Evolutionary conservation across 2,888 invertebrate species (phyloP).

Genomic region (Aphidius colemani): DNA sequence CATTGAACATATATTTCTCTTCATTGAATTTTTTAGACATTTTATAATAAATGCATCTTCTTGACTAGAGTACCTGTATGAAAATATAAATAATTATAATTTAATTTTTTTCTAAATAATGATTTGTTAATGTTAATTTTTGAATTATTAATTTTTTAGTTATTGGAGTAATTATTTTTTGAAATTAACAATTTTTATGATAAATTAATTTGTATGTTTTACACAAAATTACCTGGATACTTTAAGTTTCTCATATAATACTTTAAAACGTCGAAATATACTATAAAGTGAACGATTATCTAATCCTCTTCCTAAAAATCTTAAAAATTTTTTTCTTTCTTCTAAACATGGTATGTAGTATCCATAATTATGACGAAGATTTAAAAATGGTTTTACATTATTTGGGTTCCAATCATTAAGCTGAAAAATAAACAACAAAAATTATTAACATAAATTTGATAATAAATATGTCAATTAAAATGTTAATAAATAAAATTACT

Average conservation of each 20-base stretch:
- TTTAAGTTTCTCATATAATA: constrained; percentile 35
- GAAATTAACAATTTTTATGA: too few species aligned
- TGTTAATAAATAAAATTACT: constrained; percentile 8
- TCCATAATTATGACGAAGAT: constrained; percentile 35
- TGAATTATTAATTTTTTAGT: too few species aligned
- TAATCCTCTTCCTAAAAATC: constrained; percentile 50
- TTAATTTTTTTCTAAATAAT: neutral
- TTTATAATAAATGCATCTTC: constrained; percentile 49
- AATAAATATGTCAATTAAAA: too few species aligned
- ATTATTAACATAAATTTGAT: neutral
- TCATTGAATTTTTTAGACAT: constrained; percentile 40
- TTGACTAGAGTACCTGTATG: constrained; percentile 40
- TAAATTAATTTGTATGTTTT: too few species aligned
- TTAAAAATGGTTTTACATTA: constrained; percentile 43
- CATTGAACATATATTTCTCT: constrained; percentile 40
- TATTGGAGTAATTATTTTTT: too few species aligned
- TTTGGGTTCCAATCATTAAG: constrained; percentile 43
- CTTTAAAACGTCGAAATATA: constrained; percentile 50
- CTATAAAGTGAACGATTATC: constrained; percentile 51
- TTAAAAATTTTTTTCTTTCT: constrained; percentile 49
- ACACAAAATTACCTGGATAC: constrained; percentile 37
- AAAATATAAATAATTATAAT: neutral
- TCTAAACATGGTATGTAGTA: constrained; percentile 34
- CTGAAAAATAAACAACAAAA: constrained; percentile 36
- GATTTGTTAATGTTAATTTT: too few species aligned